Evolutionary conservation across 2,797 vertebrate species (phyloP), one percentile per base, ranked within the genome.

Genomic region (Morelia viridis): DNA sequence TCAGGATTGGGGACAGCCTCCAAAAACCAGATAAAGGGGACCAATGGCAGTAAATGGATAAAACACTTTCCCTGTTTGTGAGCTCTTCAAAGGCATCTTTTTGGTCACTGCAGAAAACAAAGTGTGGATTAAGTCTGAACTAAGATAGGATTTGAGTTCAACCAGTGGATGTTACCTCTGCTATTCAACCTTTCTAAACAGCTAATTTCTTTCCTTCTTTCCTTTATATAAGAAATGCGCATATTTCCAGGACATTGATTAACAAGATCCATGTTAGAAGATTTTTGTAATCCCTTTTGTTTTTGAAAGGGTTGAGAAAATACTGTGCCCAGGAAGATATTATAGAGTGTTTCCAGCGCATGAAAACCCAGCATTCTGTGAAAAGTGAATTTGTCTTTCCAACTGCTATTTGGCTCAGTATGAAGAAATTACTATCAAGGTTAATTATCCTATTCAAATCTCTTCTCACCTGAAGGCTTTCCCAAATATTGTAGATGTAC

Each of bases 401-500:
- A 94, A 92, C 60, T 0, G n/a, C 60, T 94, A 91, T 93, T 96
- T 97, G 93, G 92, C 93, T 95, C 35, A 85, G 60, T 95, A 94
- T 91, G 91, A 94, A 95, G 93, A 96, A 97, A 95, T 94, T 95
- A 93, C 90, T 94, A 91, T 96, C 96, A 96, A 95, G 95, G 95
- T 96, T 97, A 97, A 97, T 97, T 96, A 96, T 94, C 91, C 93
- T 24, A 91, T 96, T 95, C 94, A 96, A 96, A 96, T 92, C 91
- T 93, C 92, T 94, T 96, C 88, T 92, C 93, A 96, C 94, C 95
- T 96, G 95, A 97, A 96, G 95, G 94, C 53, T 94, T 95, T 96
- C 94, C 93, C 95, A 96, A 96, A 96, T 92, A 85, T 94, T 96
- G 96, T 92, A 92, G 91, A 96, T 94, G 91, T 95, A 95, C 88